These are phyloP conservation scores for Thinocorus orbignyianus DNA, from an alignment of 2,113 vertebrate species.

Conservation along the genomic window DNA sequence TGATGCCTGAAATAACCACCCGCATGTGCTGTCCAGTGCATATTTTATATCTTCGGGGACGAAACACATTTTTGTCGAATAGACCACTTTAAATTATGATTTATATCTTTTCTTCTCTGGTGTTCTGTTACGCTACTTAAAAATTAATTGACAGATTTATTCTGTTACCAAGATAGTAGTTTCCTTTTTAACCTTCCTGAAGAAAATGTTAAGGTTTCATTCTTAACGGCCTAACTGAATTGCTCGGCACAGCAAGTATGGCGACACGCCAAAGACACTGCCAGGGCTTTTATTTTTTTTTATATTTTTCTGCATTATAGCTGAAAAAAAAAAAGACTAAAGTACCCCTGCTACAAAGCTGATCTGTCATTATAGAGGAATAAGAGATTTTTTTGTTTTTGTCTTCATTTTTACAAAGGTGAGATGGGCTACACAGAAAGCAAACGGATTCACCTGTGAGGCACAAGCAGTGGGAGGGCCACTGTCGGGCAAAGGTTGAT, in stretches of 20 bases:
- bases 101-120: not conserved
- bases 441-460: not conserved
- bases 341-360: not conserved
- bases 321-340: not conserved
- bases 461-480: not conserved
- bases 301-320: not conserved
- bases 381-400: not conserved
- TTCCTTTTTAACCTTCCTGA: not conserved
- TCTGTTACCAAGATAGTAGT: not conserved
- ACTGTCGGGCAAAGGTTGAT: rapidly evolving
- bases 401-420: not conserved
- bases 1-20: not conserved
- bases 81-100: not conserved
- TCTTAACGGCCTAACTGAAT: not conserved
- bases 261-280: not conserved
- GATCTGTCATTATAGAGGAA: not conserved
- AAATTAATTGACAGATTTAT: not conserved
- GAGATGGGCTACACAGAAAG: not conserved
- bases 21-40: not conserved
- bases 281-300: not conserved
- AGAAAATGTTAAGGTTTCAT: not conserved
- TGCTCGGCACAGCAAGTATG: not conserved
- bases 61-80: not conserved
- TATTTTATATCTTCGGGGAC: not conserved
- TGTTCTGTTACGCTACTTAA: not conserved